phyloP scores from a whole-genome alignment of 2,113 vertebrate species.

The Galeopterus variegatus region DNA sequence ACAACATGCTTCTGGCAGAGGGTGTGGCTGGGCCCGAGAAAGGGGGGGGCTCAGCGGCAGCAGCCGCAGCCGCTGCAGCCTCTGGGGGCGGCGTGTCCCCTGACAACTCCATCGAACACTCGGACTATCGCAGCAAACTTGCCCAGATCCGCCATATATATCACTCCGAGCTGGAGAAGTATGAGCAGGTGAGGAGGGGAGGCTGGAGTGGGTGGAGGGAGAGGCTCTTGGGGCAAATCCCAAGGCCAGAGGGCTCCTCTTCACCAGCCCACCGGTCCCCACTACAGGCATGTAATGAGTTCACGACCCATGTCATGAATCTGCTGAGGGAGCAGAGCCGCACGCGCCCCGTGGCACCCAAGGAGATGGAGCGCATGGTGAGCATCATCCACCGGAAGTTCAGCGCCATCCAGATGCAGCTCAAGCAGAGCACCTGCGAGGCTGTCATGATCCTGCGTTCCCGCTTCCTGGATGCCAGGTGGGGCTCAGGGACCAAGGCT shows the following conservation, averaged over 20 bases:
- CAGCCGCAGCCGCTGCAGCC: constrained; percentile 94
- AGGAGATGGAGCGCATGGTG: constrained; percentile 97
- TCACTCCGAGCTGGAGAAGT: constrained; percentile 97
- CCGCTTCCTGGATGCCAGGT: constrained; percentile 95
- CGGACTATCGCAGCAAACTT: constrained; percentile 97
- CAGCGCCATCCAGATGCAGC: constrained; percentile 96
- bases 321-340: constrained; percentile 95
- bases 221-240: background rate
- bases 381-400: constrained; percentile 96
- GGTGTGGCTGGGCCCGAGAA: constrained; percentile 96
- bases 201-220: background rate
- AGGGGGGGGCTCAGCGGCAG: constrained; percentile 94
- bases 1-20: constrained; percentile 97
- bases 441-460: constrained; percentile 96
- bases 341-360: constrained; percentile 94
- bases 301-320: constrained; percentile 97
- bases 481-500: background rate
- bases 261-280: background rate
- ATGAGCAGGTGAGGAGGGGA: constrained; percentile 92
- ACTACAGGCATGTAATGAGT: constrained; percentile 94
- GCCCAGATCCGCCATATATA: constrained; percentile 97
- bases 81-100: constrained; percentile 93
- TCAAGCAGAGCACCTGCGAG: constrained; percentile 96
- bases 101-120: constrained; percentile 96
- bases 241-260: background rate